Evolutionary conservation across 2,113 vertebrate genomes (phyloP).

Genomic region (Corydoras maculifer): DNA sequence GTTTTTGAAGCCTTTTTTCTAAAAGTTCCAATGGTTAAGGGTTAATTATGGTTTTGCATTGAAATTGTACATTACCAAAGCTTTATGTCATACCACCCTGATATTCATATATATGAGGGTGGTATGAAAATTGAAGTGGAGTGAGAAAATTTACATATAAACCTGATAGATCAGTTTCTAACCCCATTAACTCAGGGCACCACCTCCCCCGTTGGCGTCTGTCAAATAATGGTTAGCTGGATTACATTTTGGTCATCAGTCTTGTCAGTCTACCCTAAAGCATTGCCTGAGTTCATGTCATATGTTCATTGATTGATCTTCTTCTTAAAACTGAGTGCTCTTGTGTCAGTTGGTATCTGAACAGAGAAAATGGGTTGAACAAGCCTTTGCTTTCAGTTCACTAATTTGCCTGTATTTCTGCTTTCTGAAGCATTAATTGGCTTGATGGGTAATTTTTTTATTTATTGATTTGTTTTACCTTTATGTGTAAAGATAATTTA

Average conservation of each 20-base stretch:
- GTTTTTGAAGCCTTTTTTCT: too few relatives aligned
- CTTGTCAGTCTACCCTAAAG: conserved; percentile 9
- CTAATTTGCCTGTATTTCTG: not conserved
- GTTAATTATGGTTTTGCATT: not conserved
- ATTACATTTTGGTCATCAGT: conserved; percentile 14
- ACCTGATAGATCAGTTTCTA: conserved; percentile 35
- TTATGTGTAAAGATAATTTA: too few relatives aligned
- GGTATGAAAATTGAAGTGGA: too few relatives aligned
- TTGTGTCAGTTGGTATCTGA: not conserved
- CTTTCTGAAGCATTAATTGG: too few relatives aligned
- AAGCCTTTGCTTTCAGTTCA: not conserved
- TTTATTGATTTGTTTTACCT: too few relatives aligned
- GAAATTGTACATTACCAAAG: too few relatives aligned
- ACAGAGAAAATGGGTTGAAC: not conserved
- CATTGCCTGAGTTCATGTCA: not conserved
- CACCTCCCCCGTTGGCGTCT: conserved; percentile 8
- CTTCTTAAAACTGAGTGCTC: not conserved
- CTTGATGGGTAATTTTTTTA: too few relatives aligned
- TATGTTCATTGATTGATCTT: conserved; percentile 2
- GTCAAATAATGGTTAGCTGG: conserved; percentile 32
- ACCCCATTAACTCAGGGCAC: conserved; percentile 6
- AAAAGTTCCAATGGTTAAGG: too few relatives aligned
- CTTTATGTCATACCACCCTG: too few relatives aligned
- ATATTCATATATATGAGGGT: too few relatives aligned
- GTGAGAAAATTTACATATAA: conserved; percentile 3